Conservation (phyloP, 2,113 vertebrate genomes). For the Cyanocitta stelleri region DNA sequence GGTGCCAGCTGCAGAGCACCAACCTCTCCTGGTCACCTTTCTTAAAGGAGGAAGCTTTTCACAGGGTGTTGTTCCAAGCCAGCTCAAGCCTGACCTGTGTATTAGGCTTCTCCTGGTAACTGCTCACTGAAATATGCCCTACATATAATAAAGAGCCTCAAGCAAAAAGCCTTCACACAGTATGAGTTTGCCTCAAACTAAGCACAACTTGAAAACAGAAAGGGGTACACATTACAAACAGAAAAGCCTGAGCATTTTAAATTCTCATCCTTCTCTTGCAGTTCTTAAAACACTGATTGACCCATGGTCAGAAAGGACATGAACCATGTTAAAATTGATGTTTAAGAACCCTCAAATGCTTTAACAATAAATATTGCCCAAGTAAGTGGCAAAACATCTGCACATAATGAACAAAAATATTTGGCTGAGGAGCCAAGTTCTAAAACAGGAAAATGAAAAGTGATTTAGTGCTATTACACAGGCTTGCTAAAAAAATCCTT, state of each 20-base stretch:
- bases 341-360: background rate
- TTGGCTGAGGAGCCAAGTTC: background rate
- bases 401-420: background rate
- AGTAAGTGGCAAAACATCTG: constrained; percentile 27
- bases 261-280: background rate
- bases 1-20: background rate
- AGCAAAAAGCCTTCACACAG: background rate
- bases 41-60: background rate
- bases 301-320: background rate
- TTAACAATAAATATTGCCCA: background rate
- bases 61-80: background rate
- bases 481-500: background rate
- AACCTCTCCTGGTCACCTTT: background rate
- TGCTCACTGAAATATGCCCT: background rate
- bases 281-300: background rate
- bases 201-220: background rate
- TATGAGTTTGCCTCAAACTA: background rate
- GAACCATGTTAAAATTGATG: background rate
- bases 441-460: constrained; percentile 25
- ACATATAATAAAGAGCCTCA: background rate
- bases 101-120: background rate
- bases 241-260: background rate
- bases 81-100: background rate
- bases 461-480: background rate
- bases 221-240: background rate